These are phyloP conservation scores for Anneissia japonica DNA, from an alignment of 35 echinoderm and acorn worm species.

Conservation along the genomic window DNA sequence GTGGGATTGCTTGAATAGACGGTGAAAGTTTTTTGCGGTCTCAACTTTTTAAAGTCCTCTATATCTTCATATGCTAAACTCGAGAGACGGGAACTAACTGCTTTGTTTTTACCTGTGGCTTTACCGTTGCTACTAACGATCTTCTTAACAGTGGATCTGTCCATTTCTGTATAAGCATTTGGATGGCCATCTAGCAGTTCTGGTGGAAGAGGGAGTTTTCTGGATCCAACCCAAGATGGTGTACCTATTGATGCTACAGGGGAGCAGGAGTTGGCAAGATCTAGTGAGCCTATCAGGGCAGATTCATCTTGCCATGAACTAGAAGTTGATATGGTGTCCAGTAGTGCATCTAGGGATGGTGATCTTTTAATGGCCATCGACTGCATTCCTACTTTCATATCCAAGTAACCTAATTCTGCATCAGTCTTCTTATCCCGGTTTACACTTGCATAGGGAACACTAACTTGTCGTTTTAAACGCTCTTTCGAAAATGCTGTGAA, in stretches of 20 bases:
- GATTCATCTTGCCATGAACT: slow-evolving; percentile 51
- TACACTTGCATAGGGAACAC: slow-evolving; percentile 36
- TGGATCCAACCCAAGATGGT: slow-evolving; percentile 49
- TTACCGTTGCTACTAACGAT: not conserved
- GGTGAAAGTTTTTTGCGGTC: no score
- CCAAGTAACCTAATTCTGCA: slow-evolving; percentile 13
- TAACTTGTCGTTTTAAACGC: not conserved
- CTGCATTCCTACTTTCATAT: not conserved
- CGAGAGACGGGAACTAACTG: not conserved
- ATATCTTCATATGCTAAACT: not conserved
- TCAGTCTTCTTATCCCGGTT: slow-evolving; percentile 21
- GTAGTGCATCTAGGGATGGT: slow-evolving; percentile 35
- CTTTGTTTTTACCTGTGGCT: not conserved
- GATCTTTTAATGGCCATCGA: slow-evolving; percentile 28
- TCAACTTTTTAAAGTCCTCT: not conserved
- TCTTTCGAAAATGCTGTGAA: not conserved
- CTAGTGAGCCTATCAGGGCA: slow-evolving; percentile 60
- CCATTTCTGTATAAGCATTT: not conserved
- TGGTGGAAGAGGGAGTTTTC: slow-evolving; percentile 59
- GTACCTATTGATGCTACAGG: not conserved
- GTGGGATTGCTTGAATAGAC: not conserved
- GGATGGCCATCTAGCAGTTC: no score
- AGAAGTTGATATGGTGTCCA: not conserved
- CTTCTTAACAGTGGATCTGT: not conserved
- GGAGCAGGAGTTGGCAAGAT: slow-evolving; percentile 40